These are phyloP conservation scores for Drosophila antonietae DNA, from an alignment of 2,888 invertebrate species.

Conservation along the genomic window DNA sequence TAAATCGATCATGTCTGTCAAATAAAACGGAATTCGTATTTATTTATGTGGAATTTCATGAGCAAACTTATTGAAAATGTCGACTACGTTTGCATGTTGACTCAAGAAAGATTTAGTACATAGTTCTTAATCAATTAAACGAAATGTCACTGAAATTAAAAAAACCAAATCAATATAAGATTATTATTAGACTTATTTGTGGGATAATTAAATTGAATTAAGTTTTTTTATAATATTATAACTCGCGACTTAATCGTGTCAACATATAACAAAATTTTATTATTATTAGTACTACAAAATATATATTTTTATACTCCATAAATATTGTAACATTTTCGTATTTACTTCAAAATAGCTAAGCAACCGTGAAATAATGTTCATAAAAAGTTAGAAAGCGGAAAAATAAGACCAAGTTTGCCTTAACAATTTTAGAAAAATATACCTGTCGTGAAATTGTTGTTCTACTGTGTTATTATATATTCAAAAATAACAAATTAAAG, in stretches of 20 bases:
- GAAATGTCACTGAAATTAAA: not conserved
- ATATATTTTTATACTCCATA: not conserved
- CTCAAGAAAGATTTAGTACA: not conserved
- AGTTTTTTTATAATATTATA: too few relatives aligned
- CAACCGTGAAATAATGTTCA: not conserved
- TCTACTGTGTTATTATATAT: too few relatives aligned
- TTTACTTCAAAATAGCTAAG: not conserved
- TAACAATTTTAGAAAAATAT: too few relatives aligned
- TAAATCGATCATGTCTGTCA: constrained; percentile 50
- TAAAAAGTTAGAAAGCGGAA: too few relatives aligned
- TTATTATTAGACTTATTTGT: not conserved
- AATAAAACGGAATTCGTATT: constrained; percentile 7
- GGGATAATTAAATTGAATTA: too few relatives aligned
- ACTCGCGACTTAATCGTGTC: not conserved
- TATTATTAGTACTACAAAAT: too few relatives aligned
- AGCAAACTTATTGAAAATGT: not conserved
- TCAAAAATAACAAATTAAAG: too few relatives aligned
- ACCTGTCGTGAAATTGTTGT: too few relatives aligned
- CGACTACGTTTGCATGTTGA: not conserved
- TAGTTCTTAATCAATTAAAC: not conserved
- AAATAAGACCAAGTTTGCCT: not conserved
- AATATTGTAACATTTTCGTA: not conserved
- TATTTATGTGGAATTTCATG: constrained; percentile 9
- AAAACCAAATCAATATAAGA: not conserved
- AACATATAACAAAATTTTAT: not conserved